Evolutionary conservation across 2,797 vertebrate species (phyloP).

Genomic region (Cynodonichthys magdalenae): DNA sequence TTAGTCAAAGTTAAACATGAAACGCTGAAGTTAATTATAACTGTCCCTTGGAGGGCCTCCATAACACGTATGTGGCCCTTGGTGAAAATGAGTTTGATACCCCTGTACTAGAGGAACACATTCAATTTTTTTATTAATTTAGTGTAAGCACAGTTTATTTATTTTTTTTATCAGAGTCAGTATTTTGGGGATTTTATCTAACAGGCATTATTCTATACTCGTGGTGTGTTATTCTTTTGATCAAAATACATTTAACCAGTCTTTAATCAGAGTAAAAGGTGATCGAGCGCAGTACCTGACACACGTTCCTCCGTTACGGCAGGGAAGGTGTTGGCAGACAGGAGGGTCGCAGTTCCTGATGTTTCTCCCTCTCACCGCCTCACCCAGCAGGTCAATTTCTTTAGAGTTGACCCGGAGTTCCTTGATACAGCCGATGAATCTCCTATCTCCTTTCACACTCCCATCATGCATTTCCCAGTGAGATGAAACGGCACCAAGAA

Average conservation of each 20-base stretch:
- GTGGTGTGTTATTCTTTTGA: neutral
- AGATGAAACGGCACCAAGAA: conserved; percentile 84
- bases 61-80: no score
- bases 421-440: conserved; percentile 85
- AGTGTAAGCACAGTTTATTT: no score
- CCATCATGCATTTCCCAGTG: conserved; percentile 62
- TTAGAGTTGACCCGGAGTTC: conserved; percentile 86
- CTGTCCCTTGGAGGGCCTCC: no score
- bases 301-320: conserved; percentile 86
- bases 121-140: no score
- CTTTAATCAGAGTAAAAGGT: conserved; percentile 30
- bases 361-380: conserved; percentile 83
- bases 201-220: no score
- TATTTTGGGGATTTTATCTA: no score
- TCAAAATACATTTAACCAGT: conserved; percentile 19
- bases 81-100: no score
- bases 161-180: no score
- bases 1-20: no score
- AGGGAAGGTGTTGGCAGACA: conserved; percentile 82
- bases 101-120: no score
- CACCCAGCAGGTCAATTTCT: conserved; percentile 81
- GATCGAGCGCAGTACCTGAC: conserved; percentile 78
- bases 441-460: conserved; percentile 61
- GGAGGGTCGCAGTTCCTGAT: conserved; percentile 84
- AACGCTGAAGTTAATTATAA: no score